These are phyloP conservation scores for Adelphocoris suturalis DNA, from an alignment of 2,888 invertebrate species.

Conservation along the genomic window DNA sequence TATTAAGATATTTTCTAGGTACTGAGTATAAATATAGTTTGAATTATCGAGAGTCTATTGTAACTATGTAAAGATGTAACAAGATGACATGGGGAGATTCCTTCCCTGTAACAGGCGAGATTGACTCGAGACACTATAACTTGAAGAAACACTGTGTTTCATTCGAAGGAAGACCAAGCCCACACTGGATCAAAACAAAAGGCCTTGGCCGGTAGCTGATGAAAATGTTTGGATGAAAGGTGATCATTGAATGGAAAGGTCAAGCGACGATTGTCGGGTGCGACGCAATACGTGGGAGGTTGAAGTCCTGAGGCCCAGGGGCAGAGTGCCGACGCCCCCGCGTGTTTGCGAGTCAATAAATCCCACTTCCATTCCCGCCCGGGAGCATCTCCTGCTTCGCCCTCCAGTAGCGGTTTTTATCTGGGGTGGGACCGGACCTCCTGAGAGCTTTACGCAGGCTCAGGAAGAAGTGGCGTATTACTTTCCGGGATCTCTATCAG, in stretches of 20 bases:
- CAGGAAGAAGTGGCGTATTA: too few species aligned
- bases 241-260: conserved; percentile 20
- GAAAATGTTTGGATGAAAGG: background rate
- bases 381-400: conserved; percentile 4
- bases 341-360: conserved; percentile 36
- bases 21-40: too few species aligned
- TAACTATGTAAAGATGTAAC: too few species aligned
- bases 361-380: background rate
- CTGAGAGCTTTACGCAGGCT: background rate
- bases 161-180: background rate
- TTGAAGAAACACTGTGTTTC: background rate
- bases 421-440: background rate
- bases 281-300: conserved; percentile 34
- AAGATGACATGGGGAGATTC: too few species aligned
- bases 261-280: conserved; percentile 25
- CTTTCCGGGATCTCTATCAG: too few species aligned
- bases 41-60: too few species aligned
- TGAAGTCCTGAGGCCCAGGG: background rate
- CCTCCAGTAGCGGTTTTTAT: background rate
- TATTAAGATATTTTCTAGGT: too few species aligned
- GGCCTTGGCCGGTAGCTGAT: background rate
- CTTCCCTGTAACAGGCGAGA: too few species aligned
- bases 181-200: background rate
- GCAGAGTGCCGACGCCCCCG: conserved; percentile 15
- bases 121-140: too few species aligned